A percentile compares a stretch with the other conserved stretches of the same genome.
These are phyloP conservation scores for Catotricha subobsoleta DNA, from an alignment of 2,888 invertebrate species.

Conservation along the genomic window DNA sequence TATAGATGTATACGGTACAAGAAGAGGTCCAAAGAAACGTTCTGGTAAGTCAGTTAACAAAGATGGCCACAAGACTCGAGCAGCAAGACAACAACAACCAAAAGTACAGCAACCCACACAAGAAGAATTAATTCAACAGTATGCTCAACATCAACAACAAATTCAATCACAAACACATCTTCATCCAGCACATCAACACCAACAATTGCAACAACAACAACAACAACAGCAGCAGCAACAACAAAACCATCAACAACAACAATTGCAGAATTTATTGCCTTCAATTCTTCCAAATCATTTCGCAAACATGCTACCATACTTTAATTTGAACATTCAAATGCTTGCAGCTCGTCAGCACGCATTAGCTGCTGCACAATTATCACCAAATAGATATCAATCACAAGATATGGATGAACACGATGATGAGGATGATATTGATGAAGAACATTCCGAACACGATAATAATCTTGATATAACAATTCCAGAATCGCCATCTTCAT, in stretches of 20 bases:
- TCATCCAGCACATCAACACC: slow-evolving; percentile 15
- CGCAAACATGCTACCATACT: slow-evolving; percentile 25
- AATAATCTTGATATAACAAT: neutral
- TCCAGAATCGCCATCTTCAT: slow-evolving; percentile 6
- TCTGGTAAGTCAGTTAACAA: neutral
- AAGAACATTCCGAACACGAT: neutral
- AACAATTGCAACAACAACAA: slow-evolving; percentile 11
- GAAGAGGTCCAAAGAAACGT: slow-evolving; percentile 64
- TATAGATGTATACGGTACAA: slow-evolving; percentile 79
- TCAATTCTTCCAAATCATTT: slow-evolving; percentile 21
- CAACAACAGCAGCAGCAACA: slow-evolving; percentile 13
- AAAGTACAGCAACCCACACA: neutral
- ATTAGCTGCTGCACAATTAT: slow-evolving; percentile 16
- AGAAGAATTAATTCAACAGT: neutral
- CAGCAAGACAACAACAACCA: neutral
- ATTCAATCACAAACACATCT: slow-evolving; percentile 13
- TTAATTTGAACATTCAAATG: slow-evolving; percentile 29
- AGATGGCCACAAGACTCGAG: neutral
- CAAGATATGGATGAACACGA: slow-evolving; percentile 1
- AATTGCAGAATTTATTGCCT: slow-evolving; percentile 8
- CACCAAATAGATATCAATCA: slow-evolving; percentile 17
- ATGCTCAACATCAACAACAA: neutral
- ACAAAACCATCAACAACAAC: slow-evolving; percentile 7
- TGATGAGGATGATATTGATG: neutral
- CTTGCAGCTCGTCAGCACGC: slow-evolving; percentile 29